phyloP scores from a whole-genome alignment of 1,140 invertebrate species.

The Hylyphantes graminicola region DNA sequence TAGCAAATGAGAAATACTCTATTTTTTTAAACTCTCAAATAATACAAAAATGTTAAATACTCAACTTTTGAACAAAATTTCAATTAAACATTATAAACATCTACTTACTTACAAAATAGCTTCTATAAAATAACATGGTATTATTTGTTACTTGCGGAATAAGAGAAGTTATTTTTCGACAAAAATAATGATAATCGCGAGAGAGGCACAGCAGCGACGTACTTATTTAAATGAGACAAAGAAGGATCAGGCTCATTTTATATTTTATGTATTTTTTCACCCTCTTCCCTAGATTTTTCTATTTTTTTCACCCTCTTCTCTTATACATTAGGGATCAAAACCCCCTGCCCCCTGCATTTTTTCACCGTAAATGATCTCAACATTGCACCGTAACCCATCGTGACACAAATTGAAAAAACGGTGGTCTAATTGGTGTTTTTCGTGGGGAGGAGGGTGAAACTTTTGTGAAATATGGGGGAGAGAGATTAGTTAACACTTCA shows the following conservation, averaged over 20 bases:
- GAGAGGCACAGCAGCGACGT: not conserved
- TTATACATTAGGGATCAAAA: not conserved
- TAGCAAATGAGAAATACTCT: too few species aligned
- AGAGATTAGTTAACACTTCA: slow-evolving; percentile 5
- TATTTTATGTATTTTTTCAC: slow-evolving; percentile 32
- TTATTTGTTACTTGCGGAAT: too few species aligned
- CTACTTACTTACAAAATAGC: too few species aligned
- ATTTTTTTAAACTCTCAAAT: too few species aligned
- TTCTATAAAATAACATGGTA: too few species aligned
- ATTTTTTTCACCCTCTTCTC: not conserved
- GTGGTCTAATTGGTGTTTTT: slow-evolving; percentile 27
- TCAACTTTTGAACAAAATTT: too few species aligned
- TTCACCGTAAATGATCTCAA: too few species aligned
- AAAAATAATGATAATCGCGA: slow-evolving; percentile 47
- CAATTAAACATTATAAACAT: too few species aligned
- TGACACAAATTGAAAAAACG: slow-evolving; percentile 53
- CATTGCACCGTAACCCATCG: not conserved
- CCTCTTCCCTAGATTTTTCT: slow-evolving; percentile 10
- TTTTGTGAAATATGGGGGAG: not conserved
- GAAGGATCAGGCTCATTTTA: slow-evolving; percentile 30
- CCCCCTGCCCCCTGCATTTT: too few species aligned
- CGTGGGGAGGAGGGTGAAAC: not conserved
- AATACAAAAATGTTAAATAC: too few species aligned
- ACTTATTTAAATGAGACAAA: slow-evolving; percentile 56
- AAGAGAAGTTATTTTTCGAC: not conserved